Conservation (phyloP, 2,113 vertebrate genomes). For the Sminthopsis crassicaudata region DNA sequence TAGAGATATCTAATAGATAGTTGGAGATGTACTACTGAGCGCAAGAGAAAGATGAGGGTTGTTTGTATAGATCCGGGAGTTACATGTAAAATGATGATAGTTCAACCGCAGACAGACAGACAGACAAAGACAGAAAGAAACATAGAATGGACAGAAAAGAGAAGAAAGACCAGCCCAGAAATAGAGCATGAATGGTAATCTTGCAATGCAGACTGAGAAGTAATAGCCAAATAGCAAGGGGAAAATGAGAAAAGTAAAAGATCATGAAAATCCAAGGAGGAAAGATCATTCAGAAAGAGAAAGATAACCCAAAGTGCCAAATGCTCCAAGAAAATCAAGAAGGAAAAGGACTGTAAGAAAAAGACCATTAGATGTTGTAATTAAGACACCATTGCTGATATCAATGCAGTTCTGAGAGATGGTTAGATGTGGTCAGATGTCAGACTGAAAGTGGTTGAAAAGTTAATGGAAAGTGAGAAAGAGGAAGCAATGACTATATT, state of each 20-base stretch:
- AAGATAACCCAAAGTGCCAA: not conserved
- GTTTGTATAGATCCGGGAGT: not conserved
- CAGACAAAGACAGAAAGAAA: too few relatives aligned
- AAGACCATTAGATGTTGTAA: not conserved
- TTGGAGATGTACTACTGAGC: not conserved
- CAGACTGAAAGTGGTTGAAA: not conserved
- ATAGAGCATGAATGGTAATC: not conserved
- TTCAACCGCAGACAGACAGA: too few relatives aligned
- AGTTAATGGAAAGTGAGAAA: not conserved
- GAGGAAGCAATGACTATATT: not conserved
- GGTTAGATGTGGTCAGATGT: not conserved
- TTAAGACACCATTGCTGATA: not conserved
- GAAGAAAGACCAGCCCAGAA: not conserved
- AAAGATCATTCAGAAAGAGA: not conserved
- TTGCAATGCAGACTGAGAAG: not conserved
- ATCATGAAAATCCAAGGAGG: not conserved
- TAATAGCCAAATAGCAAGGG: not conserved
- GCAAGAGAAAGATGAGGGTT: not conserved
- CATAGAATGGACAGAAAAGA: not conserved
- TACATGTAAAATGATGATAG: not conserved
- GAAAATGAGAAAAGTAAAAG: not conserved
- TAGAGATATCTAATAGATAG: not conserved
- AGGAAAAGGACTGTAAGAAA: not conserved
- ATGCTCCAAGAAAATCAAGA: not conserved
- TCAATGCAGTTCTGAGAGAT: not conserved